phyloP scores from a whole-genome alignment of 1,140 invertebrate species.

The Helicoverpa zea region DNA sequence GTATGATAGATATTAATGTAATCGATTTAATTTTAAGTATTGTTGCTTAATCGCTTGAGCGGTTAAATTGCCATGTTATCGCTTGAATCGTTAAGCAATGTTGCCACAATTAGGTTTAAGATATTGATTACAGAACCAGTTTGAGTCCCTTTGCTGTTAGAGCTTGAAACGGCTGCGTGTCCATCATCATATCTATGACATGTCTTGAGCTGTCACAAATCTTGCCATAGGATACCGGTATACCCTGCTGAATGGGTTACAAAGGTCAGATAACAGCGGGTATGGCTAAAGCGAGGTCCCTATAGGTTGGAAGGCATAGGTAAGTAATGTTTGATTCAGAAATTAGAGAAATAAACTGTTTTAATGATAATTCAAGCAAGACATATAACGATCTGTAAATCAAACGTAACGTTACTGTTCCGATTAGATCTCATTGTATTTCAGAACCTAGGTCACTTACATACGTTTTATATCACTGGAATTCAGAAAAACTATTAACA shows the following conservation, averaged over 20 bases:
- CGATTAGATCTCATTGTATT: background rate
- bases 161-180: background rate
- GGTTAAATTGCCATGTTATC: background rate
- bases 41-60: background rate
- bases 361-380: no score
- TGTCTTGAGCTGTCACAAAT: background rate
- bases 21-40: background rate
- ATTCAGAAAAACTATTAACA: constrained; percentile 7
- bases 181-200: constrained; percentile 8
- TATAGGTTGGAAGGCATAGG: no score
- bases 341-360: no score
- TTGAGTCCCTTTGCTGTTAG: background rate
- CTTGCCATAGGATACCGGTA: background rate
- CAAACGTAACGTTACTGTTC: no score
- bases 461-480: background rate
- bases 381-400: no score
- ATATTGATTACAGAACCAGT: background rate
- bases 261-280: background rate
- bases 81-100: constrained; percentile 11
- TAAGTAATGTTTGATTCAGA: no score
- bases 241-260: background rate
- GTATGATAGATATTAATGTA: constrained; percentile 9
- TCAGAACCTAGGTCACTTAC: background rate
- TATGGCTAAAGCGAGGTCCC: background rate
- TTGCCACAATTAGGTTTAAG: constrained; percentile 1